A percentile compares a stretch with the other conserved stretches of the same genome.
Conservation (phyloP, 2,113 vertebrate species). For the Sterrhoptilus dennistouni region DNA sequence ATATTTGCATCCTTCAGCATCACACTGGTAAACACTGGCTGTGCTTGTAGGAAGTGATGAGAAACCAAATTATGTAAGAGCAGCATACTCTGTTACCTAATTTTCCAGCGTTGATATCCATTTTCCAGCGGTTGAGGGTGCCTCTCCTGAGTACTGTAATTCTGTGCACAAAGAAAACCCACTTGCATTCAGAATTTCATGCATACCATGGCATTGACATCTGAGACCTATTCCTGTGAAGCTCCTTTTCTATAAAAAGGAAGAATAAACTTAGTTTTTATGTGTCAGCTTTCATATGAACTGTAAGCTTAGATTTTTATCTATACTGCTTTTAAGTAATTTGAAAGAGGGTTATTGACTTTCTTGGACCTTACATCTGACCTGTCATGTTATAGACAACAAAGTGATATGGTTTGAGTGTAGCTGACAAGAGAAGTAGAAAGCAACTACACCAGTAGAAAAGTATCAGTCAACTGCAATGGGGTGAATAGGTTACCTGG, state of each 20-base stretch:
- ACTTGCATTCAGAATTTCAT: background rate
- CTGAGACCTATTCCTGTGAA: background rate
- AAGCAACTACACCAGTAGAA: background rate
- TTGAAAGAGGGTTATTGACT: background rate
- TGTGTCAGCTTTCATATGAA: background rate
- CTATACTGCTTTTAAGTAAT: background rate
- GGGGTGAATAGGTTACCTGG: background rate
- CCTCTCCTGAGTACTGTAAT: background rate
- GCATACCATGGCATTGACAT: background rate
- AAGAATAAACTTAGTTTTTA: background rate
- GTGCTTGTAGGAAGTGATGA: conserved; percentile 5
- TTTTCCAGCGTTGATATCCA: conserved; percentile 19
- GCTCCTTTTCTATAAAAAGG: background rate
- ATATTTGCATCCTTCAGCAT: conserved; percentile 77
- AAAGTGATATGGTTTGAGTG: background rate
- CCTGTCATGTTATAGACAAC: background rate
- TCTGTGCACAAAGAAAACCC: background rate
- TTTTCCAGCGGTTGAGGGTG: background rate
- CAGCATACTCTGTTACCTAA: background rate
- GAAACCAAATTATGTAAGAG: conserved; percentile 15
- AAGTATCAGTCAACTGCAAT: background rate
- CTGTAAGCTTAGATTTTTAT: background rate
- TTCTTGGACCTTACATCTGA: background rate
- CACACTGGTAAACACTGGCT: conserved; percentile 52
- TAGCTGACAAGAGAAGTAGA: background rate